phyloP scores from a whole-genome alignment of 2,888 invertebrate species.

The Diloba caeruleocephala region DNA sequence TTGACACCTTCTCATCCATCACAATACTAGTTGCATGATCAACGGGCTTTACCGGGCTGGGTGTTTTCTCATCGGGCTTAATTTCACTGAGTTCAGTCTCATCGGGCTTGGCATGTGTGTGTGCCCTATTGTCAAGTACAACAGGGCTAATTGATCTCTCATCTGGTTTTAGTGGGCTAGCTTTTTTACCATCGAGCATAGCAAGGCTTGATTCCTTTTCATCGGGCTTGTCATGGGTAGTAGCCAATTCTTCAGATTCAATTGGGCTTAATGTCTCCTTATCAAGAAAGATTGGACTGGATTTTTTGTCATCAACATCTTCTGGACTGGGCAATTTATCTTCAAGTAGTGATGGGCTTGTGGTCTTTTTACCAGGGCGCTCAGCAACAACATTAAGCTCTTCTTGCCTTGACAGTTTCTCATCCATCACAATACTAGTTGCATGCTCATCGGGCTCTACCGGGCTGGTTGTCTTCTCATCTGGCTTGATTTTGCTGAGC shows the following conservation, averaged over 20 bases:
- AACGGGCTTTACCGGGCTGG: not conserved
- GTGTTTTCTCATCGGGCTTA: not conserved
- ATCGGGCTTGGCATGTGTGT: conserved; percentile 23
- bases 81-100: conserved; percentile 5
- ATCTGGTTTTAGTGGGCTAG: conserved; percentile 14
- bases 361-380: conserved; percentile 5
- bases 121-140: conserved; percentile 20
- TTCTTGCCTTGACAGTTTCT: conserved; percentile 1
- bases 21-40: not conserved
- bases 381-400: conserved; percentile 5
- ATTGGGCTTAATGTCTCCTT: not conserved
- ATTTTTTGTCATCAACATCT: too few relatives aligned
- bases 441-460: too few relatives aligned
- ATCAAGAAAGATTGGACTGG: too few relatives aligned
- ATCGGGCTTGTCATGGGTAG: not conserved
- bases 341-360: conserved; percentile 8
- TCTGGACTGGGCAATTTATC: not conserved
- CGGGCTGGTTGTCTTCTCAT: too few relatives aligned
- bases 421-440: not conserved
- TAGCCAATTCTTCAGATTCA: too few relatives aligned
- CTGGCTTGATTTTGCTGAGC: too few relatives aligned
- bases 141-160: conserved; percentile 14
- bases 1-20: too few relatives aligned
- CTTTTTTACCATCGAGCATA: conserved; percentile 5
- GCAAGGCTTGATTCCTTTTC: conserved; percentile 14